Percentiles rank a stretch among this genome's conserved stretches.
Evolutionary conservation across 1,140 invertebrate genomes (phyloP).

Genomic region (Drosophila pseudoobscura): DNA sequence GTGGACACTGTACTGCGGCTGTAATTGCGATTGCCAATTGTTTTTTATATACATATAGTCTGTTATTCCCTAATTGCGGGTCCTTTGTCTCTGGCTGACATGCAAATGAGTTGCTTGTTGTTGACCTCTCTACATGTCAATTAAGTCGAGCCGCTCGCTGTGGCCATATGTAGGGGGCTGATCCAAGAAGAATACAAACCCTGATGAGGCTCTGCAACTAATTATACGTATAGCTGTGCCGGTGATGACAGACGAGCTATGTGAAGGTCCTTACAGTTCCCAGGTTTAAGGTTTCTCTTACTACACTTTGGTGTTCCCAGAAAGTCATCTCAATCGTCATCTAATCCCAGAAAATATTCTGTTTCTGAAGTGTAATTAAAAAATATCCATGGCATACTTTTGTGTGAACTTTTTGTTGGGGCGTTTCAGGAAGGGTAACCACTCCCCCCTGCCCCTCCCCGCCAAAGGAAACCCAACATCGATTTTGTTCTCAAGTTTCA

Average conservation of each 20-base stretch:
- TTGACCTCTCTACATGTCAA: slow-evolving; percentile 48
- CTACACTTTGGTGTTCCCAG: background rate
- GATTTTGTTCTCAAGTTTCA: slow-evolving; percentile 76
- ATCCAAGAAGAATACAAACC: slow-evolving; percentile 27
- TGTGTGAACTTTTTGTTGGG: background rate
- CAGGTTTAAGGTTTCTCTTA: no score
- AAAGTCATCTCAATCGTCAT: background rate
- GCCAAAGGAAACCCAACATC: slow-evolving; percentile 51
- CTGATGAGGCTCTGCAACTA: slow-evolving; percentile 18
- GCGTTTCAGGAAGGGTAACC: background rate
- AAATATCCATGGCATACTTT: background rate
- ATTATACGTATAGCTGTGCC: background rate
- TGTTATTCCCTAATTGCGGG: slow-evolving; percentile 44
- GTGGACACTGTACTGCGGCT: background rate
- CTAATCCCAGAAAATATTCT: no score
- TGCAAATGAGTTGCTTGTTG: slow-evolving; percentile 64
- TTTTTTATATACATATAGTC: slow-evolving; percentile 3
- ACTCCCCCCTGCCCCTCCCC: no score
- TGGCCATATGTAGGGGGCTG: slow-evolving; percentile 4
- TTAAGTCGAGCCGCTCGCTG: slow-evolving; percentile 15
- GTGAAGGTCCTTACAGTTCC: no score
- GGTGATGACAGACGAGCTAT: slow-evolving; percentile 8
- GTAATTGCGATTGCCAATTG: slow-evolving; percentile 28
- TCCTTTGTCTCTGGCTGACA: slow-evolving; percentile 33
- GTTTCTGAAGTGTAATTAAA: slow-evolving; percentile 1